Percentiles rank a stretch among this genome's conserved stretches.
Conservation (phyloP, 2,113 vertebrate genomes). For the Rhombomys opimus region DNA sequence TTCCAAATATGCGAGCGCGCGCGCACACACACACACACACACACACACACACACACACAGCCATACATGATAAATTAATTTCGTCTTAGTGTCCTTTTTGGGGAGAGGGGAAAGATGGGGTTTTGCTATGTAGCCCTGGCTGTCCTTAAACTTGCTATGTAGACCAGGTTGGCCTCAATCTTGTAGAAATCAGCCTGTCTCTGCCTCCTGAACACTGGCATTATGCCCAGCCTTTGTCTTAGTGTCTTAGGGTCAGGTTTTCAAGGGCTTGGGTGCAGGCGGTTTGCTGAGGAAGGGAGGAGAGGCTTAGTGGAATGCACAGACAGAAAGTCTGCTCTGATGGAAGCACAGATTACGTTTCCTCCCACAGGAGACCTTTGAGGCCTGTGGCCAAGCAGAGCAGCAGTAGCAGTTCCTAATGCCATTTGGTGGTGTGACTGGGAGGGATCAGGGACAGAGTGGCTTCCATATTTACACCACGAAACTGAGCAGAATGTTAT, state of each 20-base stretch:
- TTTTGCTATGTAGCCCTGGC: not conserved
- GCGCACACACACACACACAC: no score
- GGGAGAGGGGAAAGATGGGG: no score
- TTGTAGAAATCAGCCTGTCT: not conserved
- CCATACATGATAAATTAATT: not conserved
- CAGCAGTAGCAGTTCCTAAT: not conserved
- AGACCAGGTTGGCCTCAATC: not conserved
- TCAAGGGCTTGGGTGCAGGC: not conserved
- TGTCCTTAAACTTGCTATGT: not conserved
- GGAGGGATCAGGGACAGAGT: not conserved
- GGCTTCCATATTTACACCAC: not conserved
- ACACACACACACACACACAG: not conserved
- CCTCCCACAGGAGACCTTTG: not conserved
- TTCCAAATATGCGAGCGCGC: not conserved
- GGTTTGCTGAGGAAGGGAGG: not conserved
- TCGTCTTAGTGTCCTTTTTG: not conserved
- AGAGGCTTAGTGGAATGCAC: not conserved
- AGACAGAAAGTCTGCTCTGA: not conserved
- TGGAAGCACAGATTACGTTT: not conserved
- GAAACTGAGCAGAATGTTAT: not conserved
- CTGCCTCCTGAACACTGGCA: not conserved
- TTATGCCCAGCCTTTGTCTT: not conserved
- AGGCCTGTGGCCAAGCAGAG: not conserved
- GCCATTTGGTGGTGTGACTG: not conserved
- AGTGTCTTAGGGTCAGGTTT: not conserved